Base-by-base conservation (phyloP, 2,113 vertebrate species). In the Oncorhynchus nerka region DNA sequence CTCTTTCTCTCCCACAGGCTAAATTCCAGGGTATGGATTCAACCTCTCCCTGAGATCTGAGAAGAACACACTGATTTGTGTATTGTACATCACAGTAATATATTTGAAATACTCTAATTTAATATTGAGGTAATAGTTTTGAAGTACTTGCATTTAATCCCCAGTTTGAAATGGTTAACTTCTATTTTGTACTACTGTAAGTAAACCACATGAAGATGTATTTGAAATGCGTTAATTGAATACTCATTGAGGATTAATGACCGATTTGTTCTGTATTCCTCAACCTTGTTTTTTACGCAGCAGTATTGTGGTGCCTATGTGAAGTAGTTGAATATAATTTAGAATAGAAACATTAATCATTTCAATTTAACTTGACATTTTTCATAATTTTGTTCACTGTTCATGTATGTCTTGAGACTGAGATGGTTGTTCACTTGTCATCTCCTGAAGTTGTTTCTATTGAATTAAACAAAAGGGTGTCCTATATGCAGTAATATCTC, bases 1-100 rank as follows among this genome's bases (percentile, higher is more conserved):
- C 8, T 39, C 39, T 45, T 73, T 82, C 77, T 75, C 12, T n/a
- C 68, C 39, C 68, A 89, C 80, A 82, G 73, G 76, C 1, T 45
- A 71, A 73, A 49, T 59, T 55, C 48, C 28, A 67, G 1, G 32
- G 65, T 66, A 64, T 64, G 69, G 68, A 20, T 6, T 49, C 68
- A 74, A 11, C 5, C 22, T 71, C 69, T 57, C 69, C 49, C 55
- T 69, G 74, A 74, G 59, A 68, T 51, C 62, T 16, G 70, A 62
- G n/a, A 22, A 13, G 51, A 68, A 7, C 9, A 15, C 4, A 20
- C 39, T 57, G 20, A n/a, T 74, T 26, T 20, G 39, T 45, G 9
- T 45, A 45, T 26, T 7, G 22, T 70, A 62, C 24, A 76, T 70
- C 22, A 70, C n/a, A 62, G 59, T 22, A n/a, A 62, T 62, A 62